phyloP scores from a whole-genome alignment of 2,113 vertebrate species.

The Orthochromis malagaraziensis region DNA sequence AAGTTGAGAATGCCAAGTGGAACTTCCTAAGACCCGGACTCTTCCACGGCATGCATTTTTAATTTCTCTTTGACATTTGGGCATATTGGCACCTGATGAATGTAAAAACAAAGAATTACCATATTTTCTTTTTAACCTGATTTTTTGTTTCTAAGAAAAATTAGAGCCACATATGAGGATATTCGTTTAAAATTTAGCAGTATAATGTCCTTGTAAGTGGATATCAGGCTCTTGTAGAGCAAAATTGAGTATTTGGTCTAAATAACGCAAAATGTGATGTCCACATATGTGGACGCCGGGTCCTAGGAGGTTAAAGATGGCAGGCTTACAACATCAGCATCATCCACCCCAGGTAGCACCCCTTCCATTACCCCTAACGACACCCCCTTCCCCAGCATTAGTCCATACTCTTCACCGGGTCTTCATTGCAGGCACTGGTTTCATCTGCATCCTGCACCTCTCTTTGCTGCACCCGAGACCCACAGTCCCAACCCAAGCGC shows the following conservation, averaged over 20 bases:
- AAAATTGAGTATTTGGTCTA: background rate
- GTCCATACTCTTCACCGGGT: slow-evolving; percentile 82
- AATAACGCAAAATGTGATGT: background rate
- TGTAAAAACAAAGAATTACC: background rate
- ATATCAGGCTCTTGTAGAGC: accelerated
- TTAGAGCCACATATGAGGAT: background rate
- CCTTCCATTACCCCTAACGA: slow-evolving; percentile 6
- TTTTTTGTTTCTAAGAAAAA: background rate
- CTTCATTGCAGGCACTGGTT: slow-evolving; percentile 86
- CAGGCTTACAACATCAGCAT: background rate
- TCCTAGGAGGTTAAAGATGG: background rate
- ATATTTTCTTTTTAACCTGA: accelerated
- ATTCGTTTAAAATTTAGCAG: accelerated
- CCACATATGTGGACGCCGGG: accelerated
- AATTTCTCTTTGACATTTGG: background rate
- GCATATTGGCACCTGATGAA: background rate
- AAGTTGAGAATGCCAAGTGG: background rate
- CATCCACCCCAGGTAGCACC: background rate
- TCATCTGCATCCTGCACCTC: slow-evolving; percentile 71
- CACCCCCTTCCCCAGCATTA: slow-evolving; percentile 69
- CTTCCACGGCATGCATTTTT: accelerated
- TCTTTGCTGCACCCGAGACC: slow-evolving; percentile 67
- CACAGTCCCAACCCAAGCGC: background rate
- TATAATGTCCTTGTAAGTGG: background rate
- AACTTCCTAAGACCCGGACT: background rate